phyloP scores from a whole-genome alignment of 2,797 vertebrate genomes.

The Odontamblyopus rebecca region DNA sequence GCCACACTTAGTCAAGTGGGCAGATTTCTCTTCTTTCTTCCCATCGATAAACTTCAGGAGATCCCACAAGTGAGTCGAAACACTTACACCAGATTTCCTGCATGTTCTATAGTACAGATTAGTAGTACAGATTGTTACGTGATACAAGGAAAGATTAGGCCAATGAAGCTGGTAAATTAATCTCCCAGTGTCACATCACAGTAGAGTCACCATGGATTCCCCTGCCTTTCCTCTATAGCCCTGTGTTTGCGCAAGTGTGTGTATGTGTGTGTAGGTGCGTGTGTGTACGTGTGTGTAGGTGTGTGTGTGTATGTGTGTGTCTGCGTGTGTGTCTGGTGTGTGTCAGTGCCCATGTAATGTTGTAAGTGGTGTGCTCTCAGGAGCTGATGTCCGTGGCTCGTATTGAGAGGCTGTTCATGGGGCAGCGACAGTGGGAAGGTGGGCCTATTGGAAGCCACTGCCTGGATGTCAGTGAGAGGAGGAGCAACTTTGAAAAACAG shows the following conservation, averaged over 20 bases:
- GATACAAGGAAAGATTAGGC: slow-evolving; percentile 27
- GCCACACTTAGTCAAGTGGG: slow-evolving; percentile 72
- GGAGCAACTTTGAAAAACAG: slow-evolving; percentile 61
- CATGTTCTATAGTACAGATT: slow-evolving; percentile 15
- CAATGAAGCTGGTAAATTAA: slow-evolving; percentile 53
- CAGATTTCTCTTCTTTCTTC: slow-evolving; percentile 79
- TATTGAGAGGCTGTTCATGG: slow-evolving; percentile 79
- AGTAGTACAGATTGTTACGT: slow-evolving; percentile 46
- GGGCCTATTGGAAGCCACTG: slow-evolving; percentile 69
- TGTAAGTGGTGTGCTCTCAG: slow-evolving; percentile 57
- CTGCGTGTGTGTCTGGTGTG: neutral
- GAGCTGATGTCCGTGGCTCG: slow-evolving; percentile 71
- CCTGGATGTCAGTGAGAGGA: slow-evolving; percentile 39
- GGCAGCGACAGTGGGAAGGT: slow-evolving; percentile 72
- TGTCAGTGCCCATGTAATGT: neutral
- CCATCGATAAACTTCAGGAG: slow-evolving; percentile 58
- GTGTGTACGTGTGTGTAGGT: too few relatives aligned
- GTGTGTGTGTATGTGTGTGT: too few relatives aligned
- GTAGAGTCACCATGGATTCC: slow-evolving; percentile 45
- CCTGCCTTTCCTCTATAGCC: slow-evolving; percentile 29
- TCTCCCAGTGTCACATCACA: slow-evolving; percentile 47
- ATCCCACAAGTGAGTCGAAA: slow-evolving; percentile 66
- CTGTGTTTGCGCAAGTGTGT: neutral
- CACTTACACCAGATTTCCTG: slow-evolving; percentile 12
- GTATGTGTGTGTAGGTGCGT: neutral